Conservation (phyloP, 2,113 vertebrate species). For the Elanus axillaris region DNA sequence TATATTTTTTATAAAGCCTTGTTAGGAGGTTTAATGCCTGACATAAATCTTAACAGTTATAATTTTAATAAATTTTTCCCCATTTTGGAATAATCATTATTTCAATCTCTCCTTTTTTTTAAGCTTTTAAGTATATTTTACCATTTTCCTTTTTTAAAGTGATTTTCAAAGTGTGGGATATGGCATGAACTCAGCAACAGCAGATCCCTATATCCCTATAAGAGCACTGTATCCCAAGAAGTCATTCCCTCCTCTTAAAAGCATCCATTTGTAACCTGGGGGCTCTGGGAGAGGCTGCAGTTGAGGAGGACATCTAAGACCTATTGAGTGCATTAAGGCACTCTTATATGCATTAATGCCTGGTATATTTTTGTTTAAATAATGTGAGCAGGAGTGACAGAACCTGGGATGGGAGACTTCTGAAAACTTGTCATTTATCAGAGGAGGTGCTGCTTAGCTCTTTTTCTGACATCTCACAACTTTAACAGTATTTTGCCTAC, state of each 20-base stretch:
- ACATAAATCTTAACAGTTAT: neutral
- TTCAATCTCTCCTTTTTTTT: neutral
- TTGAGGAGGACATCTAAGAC: neutral
- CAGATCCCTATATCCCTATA: accelerated
- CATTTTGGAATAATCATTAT: neutral
- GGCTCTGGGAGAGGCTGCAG: neutral
- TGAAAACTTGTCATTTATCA: neutral
- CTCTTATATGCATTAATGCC: neutral
- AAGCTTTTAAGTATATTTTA: neutral
- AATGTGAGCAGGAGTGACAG: neutral
- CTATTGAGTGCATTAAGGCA: neutral
- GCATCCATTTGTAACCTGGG: neutral
- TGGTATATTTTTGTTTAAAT: neutral
- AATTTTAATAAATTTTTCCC: neutral
- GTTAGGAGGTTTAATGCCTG: neutral
- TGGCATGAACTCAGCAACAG: accelerated
- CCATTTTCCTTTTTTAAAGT: neutral
- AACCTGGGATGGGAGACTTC: neutral
- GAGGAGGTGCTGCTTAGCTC: neutral
- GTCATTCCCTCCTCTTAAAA: neutral
- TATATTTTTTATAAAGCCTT: neutral
- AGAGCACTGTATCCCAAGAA: neutral
- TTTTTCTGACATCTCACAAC: neutral
- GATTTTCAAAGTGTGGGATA: neutral
- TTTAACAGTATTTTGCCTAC: neutral